Evolutionary conservation across 2,113 vertebrate genomes (phyloP), one percentile per base, ranked within the genome.

Genomic region (Leucosticte australis): DNA sequence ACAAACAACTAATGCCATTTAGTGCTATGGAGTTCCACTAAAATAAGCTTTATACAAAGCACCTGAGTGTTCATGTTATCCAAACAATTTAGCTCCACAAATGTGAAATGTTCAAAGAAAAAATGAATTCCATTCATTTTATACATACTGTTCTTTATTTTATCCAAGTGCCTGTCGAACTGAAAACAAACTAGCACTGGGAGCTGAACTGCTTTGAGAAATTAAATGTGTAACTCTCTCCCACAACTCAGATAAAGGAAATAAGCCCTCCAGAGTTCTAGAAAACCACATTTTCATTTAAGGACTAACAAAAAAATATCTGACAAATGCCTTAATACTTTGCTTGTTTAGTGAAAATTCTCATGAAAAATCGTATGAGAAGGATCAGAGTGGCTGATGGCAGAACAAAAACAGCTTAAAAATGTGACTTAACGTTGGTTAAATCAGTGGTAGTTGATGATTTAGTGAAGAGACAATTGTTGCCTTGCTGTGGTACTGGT

Each of bases 41-140:
- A 50, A 56, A 7, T 15, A 27, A 73, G 33, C 50, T 78, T 77
- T 56, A 60, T 33, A 49, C n/a, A 28, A 78, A 78, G 69, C 49
- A 85, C 92, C 85, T 39, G 60, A 88, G 31, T 31, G 53, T 68
- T 41, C 60, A 8, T 15, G 46, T 71, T 71, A 91, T 39, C 62
- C 57, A 75, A 81, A 64, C 2, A 59, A 92, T 49, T 71, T 64
- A 73, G 49, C 49, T 74, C n/a, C 57, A 39, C 47, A 86, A 90
- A 92, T 31, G 44, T 46, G 52, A 94, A 83, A 83, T 46, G 44
- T 81, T 83, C 55, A 83, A 89, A 90, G 63, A 68, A 86, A 90
- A 95, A 93, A 44, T 26, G 3, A 94, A 95, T 86, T 93, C 90
- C 56, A 68, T 83, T 92, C 64, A 90, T 96, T 93, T 96, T 52